phyloP scores from a whole-genome alignment of 35 echinoderm and acorn worm genomes.

The Apostichopus japonicus region DNA sequence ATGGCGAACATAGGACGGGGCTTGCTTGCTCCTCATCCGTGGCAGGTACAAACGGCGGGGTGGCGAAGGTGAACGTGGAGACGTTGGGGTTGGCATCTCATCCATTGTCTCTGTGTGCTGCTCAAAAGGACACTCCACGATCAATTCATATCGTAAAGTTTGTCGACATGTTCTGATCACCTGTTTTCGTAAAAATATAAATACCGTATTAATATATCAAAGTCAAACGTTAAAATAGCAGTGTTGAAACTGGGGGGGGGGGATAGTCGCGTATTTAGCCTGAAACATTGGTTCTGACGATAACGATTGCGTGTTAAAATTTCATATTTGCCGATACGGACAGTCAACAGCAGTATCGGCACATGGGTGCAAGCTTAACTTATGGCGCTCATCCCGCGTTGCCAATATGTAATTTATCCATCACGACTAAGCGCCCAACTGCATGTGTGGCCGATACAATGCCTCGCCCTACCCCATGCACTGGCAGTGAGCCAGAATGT shows the following conservation, averaged over 20 bases:
- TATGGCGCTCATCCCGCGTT: not conserved
- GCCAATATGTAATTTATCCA: not conserved
- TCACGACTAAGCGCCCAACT: not conserved
- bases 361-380: not conserved
- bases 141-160: not conserved
- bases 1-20: too few relatives aligned
- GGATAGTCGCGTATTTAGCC: not conserved
- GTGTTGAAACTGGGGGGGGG: not conserved
- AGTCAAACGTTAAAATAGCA: not conserved
- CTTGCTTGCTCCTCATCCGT: too few relatives aligned
- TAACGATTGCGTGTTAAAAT: not conserved
- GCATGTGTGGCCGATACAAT: not conserved
- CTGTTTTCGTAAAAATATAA: not conserved
- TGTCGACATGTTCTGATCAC: not conserved
- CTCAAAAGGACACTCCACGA: not conserved
- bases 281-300: not conserved
- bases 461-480: not conserved
- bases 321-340: not conserved
- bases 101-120: not conserved
- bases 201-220: not conserved
- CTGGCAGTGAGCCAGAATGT: not conserved
- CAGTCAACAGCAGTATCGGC: not conserved
- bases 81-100: not conserved
- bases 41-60: not conserved
- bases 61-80: slow-evolving; percentile 5